phyloP scores from a whole-genome alignment of 2,888 invertebrate species.

The Isotomurus palustris region DNA sequence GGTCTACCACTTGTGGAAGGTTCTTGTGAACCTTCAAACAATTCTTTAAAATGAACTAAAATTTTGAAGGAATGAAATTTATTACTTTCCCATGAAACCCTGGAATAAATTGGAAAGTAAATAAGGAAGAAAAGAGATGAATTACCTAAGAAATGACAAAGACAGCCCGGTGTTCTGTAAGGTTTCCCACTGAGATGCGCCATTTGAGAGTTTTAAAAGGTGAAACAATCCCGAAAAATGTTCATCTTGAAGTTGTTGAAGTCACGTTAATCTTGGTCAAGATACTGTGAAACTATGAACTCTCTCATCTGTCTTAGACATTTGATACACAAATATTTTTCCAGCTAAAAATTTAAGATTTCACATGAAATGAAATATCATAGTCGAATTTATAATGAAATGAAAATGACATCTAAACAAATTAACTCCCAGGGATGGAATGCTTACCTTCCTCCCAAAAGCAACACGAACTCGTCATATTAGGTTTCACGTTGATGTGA shows the following conservation, averaged over 20 bases:
- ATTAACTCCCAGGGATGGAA: slow-evolving; percentile 34
- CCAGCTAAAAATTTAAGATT: slow-evolving; percentile 12
- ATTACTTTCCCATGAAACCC: no score
- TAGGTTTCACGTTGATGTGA: no score
- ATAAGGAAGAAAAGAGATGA: slow-evolving; percentile 28
- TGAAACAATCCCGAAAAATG: slow-evolving; percentile 4
- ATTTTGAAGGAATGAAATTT: slow-evolving; percentile 5
- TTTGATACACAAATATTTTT: slow-evolving; percentile 7
- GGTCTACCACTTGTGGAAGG: neutral
- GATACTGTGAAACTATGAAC: neutral
- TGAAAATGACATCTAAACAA: slow-evolving; percentile 41
- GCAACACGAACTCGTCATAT: neutral
- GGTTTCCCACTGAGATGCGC: slow-evolving; percentile 9
- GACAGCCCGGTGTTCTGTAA: slow-evolving; percentile 2
- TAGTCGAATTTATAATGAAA: slow-evolving; percentile 38
- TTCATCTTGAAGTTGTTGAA: slow-evolving; percentile 5
- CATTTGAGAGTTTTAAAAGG: no score
- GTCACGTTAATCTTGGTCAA: neutral
- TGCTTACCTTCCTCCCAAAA: neutral
- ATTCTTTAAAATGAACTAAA: slow-evolving; percentile 10
- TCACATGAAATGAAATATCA: slow-evolving; percentile 15
- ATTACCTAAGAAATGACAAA: slow-evolving; percentile 27
- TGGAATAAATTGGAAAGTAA: slow-evolving; percentile 14
- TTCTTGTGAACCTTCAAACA: neutral
- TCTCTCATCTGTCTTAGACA: neutral